Conservation (phyloP, 1,140 invertebrate species). For the Pentalonia nigronervosa region DNA sequence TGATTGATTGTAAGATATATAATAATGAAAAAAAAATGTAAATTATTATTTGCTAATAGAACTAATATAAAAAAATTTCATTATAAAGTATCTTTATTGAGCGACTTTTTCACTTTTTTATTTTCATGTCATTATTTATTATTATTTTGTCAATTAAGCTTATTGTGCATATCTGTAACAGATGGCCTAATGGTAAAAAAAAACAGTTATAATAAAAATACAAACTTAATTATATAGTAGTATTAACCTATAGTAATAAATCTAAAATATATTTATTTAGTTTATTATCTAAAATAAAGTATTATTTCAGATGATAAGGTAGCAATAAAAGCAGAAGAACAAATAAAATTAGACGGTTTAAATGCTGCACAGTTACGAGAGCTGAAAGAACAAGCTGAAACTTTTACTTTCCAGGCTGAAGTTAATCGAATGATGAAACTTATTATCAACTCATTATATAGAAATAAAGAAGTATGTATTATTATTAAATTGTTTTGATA, state of each 20-base stretch:
- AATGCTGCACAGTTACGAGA: constrained; percentile 94
- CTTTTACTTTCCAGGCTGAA: constrained; percentile 94
- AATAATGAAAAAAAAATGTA: background rate
- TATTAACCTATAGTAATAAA: background rate
- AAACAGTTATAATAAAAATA: background rate
- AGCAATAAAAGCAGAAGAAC: constrained; percentile 90
- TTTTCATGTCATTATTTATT: too few relatives aligned
- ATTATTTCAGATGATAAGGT: constrained; percentile 76
- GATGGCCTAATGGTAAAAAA: background rate
- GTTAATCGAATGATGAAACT: constrained; percentile 99
- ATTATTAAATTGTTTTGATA: background rate
- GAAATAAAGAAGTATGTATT: constrained; percentile 88
- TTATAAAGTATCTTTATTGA: too few relatives aligned
- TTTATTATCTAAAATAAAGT: background rate
- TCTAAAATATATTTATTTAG: background rate
- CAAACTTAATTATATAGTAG: background rate
- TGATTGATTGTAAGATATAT: background rate
- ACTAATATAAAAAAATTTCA: too few relatives aligned
- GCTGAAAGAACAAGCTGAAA: constrained; percentile 88
- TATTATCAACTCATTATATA: constrained; percentile 97
- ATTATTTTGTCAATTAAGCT: too few relatives aligned
- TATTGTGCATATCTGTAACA: background rate
- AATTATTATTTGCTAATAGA: too few relatives aligned
- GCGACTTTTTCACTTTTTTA: too few relatives aligned
- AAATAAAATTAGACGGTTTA: constrained; percentile 94